Evolutionary conservation across 2,888 invertebrate genomes (phyloP), one percentile per base, ranked within the genome.

Genomic region (Noctua comes): DNA sequence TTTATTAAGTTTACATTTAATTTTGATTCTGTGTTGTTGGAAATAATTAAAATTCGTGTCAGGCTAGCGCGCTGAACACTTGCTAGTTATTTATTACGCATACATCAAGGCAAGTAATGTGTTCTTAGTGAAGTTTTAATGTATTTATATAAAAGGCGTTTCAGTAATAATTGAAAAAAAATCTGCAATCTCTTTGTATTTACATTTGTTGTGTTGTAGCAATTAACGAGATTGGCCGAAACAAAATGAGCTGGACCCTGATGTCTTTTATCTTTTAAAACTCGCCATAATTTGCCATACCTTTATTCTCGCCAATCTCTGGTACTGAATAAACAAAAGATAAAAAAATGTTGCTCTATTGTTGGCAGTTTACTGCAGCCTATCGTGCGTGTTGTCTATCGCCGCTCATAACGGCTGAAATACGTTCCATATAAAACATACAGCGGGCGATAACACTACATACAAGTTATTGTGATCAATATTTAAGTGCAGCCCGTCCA

Each of bases 1-100:
- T 77, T 84, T 86, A 86, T 48, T 77, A 76, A 86, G 84, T 81
- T 86, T 86, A 76, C 75, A 71, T 86, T 84, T 81, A 66, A 86
- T 84, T 84, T 79, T 76, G 73, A 83, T 76, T 81, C 48, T 46
- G 54, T 76, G 73, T 68, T 79, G 84, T 40, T 68, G 18, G 48
- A 76, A 77, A 76, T 81, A 76, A 79, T 84, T 81, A 57, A 54
- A 70, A 69, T 64, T 69, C 16, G 2, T 70, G 40, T 78, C 72
- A 70, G 40, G 51, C 43, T 21, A 21, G 68, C 48, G 43, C 11
- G 5, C 46, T 75, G 51, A 43, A 65, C 13, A 46, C 36, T 59
- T 43, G 27, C n/a, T 13, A 75, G n/a, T 72, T 62, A 24, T 27
- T 72, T 59, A 24, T 48, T 36, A 46, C 46, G 6, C 24, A 46